phyloP scores from a whole-genome alignment of 1,140 invertebrate genomes.

The Brachystomella parvula region DNA sequence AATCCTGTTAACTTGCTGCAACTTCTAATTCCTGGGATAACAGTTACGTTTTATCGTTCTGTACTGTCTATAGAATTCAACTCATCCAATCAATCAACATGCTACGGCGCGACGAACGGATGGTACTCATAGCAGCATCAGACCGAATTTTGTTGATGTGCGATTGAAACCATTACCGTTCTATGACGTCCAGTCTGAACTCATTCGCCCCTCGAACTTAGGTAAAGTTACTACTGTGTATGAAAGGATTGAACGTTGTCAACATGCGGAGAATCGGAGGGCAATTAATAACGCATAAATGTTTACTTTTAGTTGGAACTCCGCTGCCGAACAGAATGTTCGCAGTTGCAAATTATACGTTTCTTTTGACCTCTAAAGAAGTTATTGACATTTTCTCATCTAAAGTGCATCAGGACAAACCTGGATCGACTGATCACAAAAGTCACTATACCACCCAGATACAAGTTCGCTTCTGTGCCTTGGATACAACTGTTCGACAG shows the following conservation, averaged over 20 bases:
- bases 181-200: constrained; percentile 76
- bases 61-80: too few relatives aligned
- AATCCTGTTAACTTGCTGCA: too few relatives aligned
- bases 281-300: constrained; percentile 70
- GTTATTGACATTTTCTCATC: constrained; percentile 39
- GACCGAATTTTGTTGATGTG: constrained; percentile 80
- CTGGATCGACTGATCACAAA: constrained; percentile 45
- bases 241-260: not conserved
- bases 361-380: constrained; percentile 74
- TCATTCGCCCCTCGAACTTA: constrained; percentile 81
- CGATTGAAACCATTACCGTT: constrained; percentile 83
- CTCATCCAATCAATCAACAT: too few relatives aligned
- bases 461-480: constrained; percentile 80
- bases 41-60: too few relatives aligned
- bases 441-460: constrained; percentile 70
- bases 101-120: too few relatives aligned
- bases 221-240: constrained; percentile 42
- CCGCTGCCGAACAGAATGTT: too few relatives aligned
- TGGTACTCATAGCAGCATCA: not conserved
- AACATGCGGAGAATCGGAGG: constrained; percentile 41
- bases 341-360: too few relatives aligned
- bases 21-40: too few relatives aligned
- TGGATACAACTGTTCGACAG: constrained; percentile 82
- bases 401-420: constrained; percentile 4
- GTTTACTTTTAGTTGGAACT: too few relatives aligned